A percentile compares a stretch with the other conserved stretches of the same genome.
These are phyloP conservation scores for Drosophila pseudotakahashii DNA, from an alignment of 2,888 invertebrate species.

Conservation along the genomic window DNA sequence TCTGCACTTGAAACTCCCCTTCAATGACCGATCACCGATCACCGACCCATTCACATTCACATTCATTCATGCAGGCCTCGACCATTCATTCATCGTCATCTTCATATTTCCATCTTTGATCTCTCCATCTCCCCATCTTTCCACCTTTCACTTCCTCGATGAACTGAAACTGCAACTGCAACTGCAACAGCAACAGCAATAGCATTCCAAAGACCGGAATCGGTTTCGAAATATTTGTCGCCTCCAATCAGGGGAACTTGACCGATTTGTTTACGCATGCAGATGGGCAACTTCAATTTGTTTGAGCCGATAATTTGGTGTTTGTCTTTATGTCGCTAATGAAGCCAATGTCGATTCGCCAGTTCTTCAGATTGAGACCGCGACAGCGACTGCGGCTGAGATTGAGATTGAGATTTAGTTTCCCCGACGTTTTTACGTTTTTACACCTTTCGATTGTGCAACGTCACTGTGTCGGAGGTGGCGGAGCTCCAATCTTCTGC, in stretches of 20 bases:
- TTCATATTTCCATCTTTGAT: slow-evolving; percentile 1
- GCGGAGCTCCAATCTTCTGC: slow-evolving; percentile 15
- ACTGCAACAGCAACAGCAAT: too few relatives aligned
- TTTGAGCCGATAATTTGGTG: slow-evolving; percentile 65
- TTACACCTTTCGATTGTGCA: slow-evolving; percentile 56
- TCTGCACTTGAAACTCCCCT: background rate
- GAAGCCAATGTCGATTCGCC: slow-evolving; percentile 70
- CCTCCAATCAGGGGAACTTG: slow-evolving; percentile 49
- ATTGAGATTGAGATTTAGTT: background rate
- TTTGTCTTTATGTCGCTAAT: slow-evolving; percentile 51
- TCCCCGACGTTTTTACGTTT: background rate
- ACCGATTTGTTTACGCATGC: slow-evolving; percentile 41
- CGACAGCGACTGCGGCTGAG: too few relatives aligned
- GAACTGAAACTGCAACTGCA: background rate
- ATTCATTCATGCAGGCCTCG: slow-evolving; percentile 4
- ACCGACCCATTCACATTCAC: background rate
- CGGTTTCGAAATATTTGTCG: slow-evolving; percentile 50
- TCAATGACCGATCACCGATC: slow-evolving; percentile 2
- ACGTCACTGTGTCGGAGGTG: slow-evolving; percentile 55
- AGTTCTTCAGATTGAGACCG: slow-evolving; percentile 3
- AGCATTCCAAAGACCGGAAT: slow-evolving; percentile 17
- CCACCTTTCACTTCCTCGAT: slow-evolving; percentile 35
- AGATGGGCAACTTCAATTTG: slow-evolving; percentile 58
- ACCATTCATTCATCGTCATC: slow-evolving; percentile 10
- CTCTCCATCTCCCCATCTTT: background rate